Percentiles rank a stretch among this genome's conserved stretches.
phyloP scores from a whole-genome alignment of 64 coral and sea anemone genomes.

The Dendronephthya gigantea region DNA sequence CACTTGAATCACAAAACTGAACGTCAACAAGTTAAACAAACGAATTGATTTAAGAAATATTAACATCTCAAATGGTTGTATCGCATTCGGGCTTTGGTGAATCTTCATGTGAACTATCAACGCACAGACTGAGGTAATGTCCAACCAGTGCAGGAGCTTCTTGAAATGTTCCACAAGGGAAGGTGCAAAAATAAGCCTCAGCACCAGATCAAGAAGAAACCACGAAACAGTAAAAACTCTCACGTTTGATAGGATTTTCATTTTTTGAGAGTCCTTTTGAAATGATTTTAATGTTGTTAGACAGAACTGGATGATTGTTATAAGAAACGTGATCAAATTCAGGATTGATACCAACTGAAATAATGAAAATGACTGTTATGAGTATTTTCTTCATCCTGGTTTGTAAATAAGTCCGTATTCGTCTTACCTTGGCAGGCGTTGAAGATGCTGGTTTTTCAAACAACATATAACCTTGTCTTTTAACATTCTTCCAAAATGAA shows the following conservation, averaged over 20 bases:
- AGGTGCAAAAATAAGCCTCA: conserved; percentile 59
- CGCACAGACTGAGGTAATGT: conserved; percentile 50
- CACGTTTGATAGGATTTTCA: conserved; percentile 43
- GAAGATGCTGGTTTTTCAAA: background rate
- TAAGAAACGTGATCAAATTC: conserved; percentile 52
- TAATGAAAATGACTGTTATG: background rate
- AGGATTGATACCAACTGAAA: conserved; percentile 48
- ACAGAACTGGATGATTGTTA: conserved; percentile 78
- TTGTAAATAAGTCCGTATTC: too few species aligned
- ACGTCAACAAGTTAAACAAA: conserved; percentile 75
- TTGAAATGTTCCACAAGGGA: conserved; percentile 51
- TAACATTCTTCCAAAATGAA: background rate
- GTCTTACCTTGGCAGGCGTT: background rate
- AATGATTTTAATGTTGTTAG: conserved; percentile 75
- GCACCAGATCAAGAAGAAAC: conserved; percentile 77
- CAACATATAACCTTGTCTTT: background rate
- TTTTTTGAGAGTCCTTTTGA: conserved; percentile 34
- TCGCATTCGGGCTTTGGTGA: background rate
- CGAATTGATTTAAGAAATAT: conserved; percentile 72
- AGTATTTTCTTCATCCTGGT: too few species aligned
- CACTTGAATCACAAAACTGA: conserved; percentile 90
- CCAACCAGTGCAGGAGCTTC: conserved; percentile 58
- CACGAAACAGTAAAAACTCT: conserved; percentile 61
- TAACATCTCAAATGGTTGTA: conserved; percentile 64
- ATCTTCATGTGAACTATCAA: background rate